Percentiles rank a stretch among this genome's conserved stretches.
Conservation (phyloP, 2,888 invertebrate species). For the Conchocele bisecta region DNA sequence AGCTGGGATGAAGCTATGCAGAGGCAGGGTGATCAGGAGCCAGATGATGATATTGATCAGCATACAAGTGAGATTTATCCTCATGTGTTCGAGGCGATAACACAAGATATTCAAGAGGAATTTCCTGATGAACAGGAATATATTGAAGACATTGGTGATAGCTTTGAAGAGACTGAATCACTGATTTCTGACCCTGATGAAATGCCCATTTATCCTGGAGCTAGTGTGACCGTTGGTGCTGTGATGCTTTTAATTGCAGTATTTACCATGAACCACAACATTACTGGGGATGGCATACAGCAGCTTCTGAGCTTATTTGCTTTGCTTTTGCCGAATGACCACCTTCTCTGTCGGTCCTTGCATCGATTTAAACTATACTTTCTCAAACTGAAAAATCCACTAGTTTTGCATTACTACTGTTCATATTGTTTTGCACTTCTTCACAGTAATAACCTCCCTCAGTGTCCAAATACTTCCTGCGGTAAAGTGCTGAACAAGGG, state of each 20-base stretch:
- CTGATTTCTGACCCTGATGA: no score
- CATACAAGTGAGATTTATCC: no score
- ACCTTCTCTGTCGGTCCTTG: conserved; percentile 20
- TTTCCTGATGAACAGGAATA: no score
- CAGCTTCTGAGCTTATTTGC: conserved; percentile 24
- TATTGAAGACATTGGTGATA: no score
- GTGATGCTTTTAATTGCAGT: conserved; percentile 42
- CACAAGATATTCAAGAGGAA: no score
- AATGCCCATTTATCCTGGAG: conserved; percentile 35
- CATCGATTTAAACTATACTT: conserved; percentile 30
- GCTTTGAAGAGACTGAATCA: no score
- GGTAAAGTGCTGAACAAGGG: not conserved
- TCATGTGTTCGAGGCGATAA: no score
- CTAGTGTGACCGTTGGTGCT: conserved; percentile 35
- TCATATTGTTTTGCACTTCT: conserved; percentile 14
- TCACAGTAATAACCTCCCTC: not conserved
- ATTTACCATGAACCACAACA: conserved; percentile 38
- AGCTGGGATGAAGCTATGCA: no score
- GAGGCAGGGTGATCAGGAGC: no score
- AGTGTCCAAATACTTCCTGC: conserved; percentile 18
- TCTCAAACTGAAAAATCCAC: conserved; percentile 31
- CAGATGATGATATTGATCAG: no score
- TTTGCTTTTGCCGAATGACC: conserved; percentile 17
- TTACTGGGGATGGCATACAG: conserved; percentile 26
- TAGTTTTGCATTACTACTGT: conserved; percentile 33